These are phyloP conservation scores for Hydractinia symbiolongicarpus DNA, from an alignment of 30 jellyfish, hydroid and myxozoan species.

Conservation along the genomic window DNA sequence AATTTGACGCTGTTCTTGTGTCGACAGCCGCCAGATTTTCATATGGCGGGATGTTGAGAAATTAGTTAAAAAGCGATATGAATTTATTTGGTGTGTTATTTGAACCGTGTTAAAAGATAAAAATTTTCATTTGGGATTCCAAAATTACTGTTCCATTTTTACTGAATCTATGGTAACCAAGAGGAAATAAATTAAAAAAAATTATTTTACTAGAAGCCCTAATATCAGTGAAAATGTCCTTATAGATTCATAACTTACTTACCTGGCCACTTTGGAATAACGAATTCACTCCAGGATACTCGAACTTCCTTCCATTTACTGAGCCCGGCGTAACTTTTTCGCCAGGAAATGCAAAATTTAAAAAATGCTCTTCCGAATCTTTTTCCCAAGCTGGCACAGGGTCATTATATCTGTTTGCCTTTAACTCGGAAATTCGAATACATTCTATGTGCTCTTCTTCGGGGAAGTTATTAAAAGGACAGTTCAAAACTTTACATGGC, in stretches of 20 bases:
- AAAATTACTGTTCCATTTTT: no score
- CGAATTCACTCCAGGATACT: conserved; percentile 74
- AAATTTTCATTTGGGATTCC: no score
- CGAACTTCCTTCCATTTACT: conserved; percentile 82
- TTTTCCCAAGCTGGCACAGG: conserved; percentile 57
- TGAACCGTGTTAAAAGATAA: no score
- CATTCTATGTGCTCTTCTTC: conserved; percentile 46
- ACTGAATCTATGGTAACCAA: not conserved
- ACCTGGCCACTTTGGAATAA: conserved; percentile 70
- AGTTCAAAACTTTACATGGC: conserved; percentile 64
- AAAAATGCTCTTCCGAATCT: conserved; percentile 71
- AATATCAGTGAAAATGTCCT: no score
- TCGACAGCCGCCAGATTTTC: no score
- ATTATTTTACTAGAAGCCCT: not conserved
- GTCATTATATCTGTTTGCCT: conserved; percentile 43
- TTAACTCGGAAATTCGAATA: conserved; percentile 56
- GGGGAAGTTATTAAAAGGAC: conserved; percentile 79
- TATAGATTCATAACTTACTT: not conserved
- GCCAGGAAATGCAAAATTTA: conserved; percentile 86
- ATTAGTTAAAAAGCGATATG: no score
- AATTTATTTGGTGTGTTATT: no score
- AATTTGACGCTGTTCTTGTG: no score
- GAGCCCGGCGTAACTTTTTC: conserved; percentile 81
- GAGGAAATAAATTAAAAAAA: not conserved
- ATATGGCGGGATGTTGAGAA: no score